These are phyloP conservation scores for Neoniphon sammara DNA, from an alignment of 2,797 vertebrate species.

Conservation along the genomic window DNA sequence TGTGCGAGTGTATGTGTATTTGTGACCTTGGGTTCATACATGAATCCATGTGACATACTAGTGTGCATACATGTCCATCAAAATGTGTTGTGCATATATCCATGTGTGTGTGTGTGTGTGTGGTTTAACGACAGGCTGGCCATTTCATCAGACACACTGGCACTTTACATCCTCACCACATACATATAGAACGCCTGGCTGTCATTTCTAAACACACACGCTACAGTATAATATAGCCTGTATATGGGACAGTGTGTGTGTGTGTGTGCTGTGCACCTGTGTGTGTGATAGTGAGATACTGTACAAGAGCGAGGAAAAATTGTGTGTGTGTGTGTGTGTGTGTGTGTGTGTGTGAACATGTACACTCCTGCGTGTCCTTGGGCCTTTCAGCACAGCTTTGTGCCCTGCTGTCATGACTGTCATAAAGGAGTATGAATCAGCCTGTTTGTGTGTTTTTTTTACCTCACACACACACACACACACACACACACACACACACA, in stretches of 20 bases:
- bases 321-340: conserved; percentile 4
- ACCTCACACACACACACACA: not conserved
- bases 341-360: conserved; percentile 25
- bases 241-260: conserved; percentile 24
- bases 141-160: conserved; percentile 60
- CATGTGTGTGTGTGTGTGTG: conserved; percentile 5
- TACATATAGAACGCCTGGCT: conserved; percentile 60
- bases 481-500: not conserved
- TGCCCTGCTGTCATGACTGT: conserved; percentile 55
- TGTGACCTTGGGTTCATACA: not conserved
- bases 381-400: conserved; percentile 61
- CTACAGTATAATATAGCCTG: conserved; percentile 58
- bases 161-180: conserved; percentile 67
- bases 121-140: conserved; percentile 49
- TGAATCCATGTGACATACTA: no score
- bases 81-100: not conserved
- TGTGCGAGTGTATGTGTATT: conserved; percentile 24
- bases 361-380: conserved; percentile 62
- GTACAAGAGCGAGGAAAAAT: conserved; percentile 10
- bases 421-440: conserved; percentile 64
- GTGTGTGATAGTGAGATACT: conserved; percentile 2
- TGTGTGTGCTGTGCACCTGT: conserved; percentile 5
- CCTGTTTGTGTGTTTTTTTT: conserved; percentile 29
- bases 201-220: conserved; percentile 75
- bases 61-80: no score